Percentiles rank a stretch among this genome's conserved stretches.
Conservation (phyloP, 2,113 vertebrate species). For the Lates calcarifer region DNA sequence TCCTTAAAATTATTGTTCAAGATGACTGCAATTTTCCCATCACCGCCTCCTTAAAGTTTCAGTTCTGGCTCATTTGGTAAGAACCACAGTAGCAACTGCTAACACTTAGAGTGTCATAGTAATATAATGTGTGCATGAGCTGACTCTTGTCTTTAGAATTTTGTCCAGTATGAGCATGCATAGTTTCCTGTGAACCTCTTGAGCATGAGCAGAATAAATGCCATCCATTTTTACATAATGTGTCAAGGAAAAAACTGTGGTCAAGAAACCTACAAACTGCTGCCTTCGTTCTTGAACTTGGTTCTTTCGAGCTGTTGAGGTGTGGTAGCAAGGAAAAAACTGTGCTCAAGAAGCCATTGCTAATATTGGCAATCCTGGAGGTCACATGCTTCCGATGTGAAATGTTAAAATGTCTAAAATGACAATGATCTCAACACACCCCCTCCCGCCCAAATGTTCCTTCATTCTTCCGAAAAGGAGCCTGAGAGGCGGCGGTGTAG, state of each 20-base stretch:
- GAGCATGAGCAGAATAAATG: no score
- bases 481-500: constrained; percentile 56
- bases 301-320: not conserved
- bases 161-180: no score
- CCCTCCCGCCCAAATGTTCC: constrained; percentile 19
- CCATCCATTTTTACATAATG: not conserved
- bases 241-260: no score
- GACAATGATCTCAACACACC: constrained; percentile 56
- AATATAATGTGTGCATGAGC: no score
- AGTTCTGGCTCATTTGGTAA: not conserved
- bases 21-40: not conserved
- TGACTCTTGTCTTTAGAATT: no score
- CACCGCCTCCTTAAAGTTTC: not conserved
- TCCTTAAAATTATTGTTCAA: no score
- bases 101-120: no score
- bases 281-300: not conserved
- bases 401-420: constrained; percentile 24
- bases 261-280: no score
- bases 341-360: no score
- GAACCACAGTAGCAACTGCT: not conserved
- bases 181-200: no score
- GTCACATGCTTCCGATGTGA: constrained; percentile 16
- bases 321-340: no score
- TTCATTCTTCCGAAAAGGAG: constrained; percentile 56
- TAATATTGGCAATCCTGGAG: not conserved